Evolutionary conservation across 1,140 invertebrate species (phyloP).

Genomic region (Sminthurides bifidus): DNA sequence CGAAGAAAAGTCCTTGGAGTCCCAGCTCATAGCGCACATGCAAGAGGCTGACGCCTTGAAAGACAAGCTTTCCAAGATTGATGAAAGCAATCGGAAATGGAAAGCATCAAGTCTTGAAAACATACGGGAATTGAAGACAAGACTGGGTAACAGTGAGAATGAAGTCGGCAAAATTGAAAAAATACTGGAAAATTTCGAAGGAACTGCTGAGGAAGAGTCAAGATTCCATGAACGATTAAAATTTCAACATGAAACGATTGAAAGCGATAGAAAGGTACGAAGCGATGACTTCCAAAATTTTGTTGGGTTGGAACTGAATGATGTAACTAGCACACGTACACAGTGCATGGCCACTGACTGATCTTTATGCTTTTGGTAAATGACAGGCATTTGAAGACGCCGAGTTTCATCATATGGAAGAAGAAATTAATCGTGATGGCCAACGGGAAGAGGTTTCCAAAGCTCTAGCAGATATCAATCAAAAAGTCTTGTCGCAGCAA

Average conservation of each 20-base stretch:
- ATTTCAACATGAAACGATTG: slow-evolving; percentile 43
- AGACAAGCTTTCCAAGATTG: slow-evolving; percentile 36
- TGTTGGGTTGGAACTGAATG: background rate
- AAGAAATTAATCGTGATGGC: slow-evolving; percentile 67
- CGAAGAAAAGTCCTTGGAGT: slow-evolving; percentile 62
- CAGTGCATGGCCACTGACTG: background rate
- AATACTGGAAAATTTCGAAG: slow-evolving; percentile 31
- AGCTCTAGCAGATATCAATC: slow-evolving; percentile 53
- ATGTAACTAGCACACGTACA: background rate
- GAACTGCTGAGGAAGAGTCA: slow-evolving; percentile 40
- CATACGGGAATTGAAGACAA: slow-evolving; percentile 19
- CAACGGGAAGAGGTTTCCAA: slow-evolving; percentile 65
- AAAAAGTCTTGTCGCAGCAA: slow-evolving; percentile 51
- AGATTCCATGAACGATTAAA: slow-evolving; percentile 48
- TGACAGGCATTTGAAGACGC: slow-evolving; percentile 71
- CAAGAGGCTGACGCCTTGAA: slow-evolving; percentile 54
- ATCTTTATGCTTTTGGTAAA: slow-evolving; percentile 9
- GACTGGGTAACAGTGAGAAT: slow-evolving; percentile 23
- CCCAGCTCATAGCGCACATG: slow-evolving; percentile 55
- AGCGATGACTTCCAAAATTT: background rate
- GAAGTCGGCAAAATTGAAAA: slow-evolving; percentile 34
- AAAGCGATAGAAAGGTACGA: slow-evolving; percentile 42
- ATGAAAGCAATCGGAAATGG: slow-evolving; percentile 23
- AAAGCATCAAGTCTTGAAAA: slow-evolving; percentile 16
- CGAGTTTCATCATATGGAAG: slow-evolving; percentile 86